Conservation (phyloP, 2,113 vertebrate genomes). For the Clarias gariepinus region DNA sequence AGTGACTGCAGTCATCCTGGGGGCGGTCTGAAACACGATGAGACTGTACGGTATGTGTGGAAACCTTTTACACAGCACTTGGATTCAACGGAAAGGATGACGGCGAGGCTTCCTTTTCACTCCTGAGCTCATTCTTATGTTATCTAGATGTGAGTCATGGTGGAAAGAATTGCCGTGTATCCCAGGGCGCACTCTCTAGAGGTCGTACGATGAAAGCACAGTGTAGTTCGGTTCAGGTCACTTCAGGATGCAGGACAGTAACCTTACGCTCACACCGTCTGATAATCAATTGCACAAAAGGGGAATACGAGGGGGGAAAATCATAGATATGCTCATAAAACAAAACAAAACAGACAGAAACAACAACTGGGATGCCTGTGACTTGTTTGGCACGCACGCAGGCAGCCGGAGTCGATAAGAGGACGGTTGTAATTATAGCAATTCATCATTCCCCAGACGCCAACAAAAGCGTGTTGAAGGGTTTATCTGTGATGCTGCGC, state of each 20-base stretch:
- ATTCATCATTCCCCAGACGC: slow-evolving; percentile 30
- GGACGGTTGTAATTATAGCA: slow-evolving; percentile 32
- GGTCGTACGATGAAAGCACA: background rate
- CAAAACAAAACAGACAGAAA: background rate
- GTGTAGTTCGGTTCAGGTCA: background rate
- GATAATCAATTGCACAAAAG: background rate
- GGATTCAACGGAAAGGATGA: background rate
- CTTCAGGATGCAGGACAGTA: background rate
- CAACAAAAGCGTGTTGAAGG: slow-evolving; percentile 35
- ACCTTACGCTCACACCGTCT: background rate
- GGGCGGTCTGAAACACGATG: background rate
- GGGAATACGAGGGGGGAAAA: too few species aligned
- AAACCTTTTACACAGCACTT: background rate
- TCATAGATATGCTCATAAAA: background rate
- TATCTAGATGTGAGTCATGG: slow-evolving; percentile 9
- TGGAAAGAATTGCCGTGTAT: background rate
- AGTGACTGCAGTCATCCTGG: background rate
- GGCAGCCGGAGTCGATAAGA: slow-evolving; percentile 17
- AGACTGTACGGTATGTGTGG: background rate
- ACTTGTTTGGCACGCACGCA: slow-evolving; percentile 21
- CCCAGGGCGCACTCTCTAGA: background rate
- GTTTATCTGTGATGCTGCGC: slow-evolving; percentile 34
- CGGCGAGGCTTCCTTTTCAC: background rate
- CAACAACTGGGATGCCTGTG: background rate
- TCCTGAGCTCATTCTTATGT: slow-evolving; percentile 1